phyloP scores from a whole-genome alignment of 2,888 invertebrate species.

The Brenthis ino region DNA sequence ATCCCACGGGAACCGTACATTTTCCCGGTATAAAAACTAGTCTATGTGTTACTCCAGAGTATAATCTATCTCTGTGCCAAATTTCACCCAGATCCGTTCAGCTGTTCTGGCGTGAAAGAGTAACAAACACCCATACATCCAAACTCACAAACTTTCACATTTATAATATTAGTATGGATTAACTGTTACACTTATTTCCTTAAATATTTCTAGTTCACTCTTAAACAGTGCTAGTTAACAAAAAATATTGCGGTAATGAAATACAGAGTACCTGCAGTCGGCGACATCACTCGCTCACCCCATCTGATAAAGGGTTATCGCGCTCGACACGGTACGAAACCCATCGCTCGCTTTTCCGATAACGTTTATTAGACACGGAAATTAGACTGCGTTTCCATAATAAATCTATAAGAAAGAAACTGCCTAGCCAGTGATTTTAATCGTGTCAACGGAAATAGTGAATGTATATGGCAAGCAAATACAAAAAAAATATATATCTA shows the following conservation, averaged over 20 bases:
- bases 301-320: constrained; percentile 78
- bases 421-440: not conserved
- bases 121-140: no score
- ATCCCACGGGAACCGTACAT: no score
- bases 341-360: constrained; percentile 67
- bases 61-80: no score
- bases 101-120: no score
- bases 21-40: no score
- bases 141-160: no score
- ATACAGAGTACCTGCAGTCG: constrained; percentile 51
- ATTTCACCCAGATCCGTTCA: no score
- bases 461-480: no score
- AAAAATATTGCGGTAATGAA: constrained; percentile 70
- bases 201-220: not conserved
- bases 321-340: constrained; percentile 61
- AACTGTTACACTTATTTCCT: not conserved
- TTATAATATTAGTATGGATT: no score
- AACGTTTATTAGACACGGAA: constrained; percentile 69
- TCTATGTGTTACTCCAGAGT: no score
- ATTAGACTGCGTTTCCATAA: constrained; percentile 41
- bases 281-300: constrained; percentile 68
- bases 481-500: no score
- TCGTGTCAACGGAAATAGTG: not conserved
- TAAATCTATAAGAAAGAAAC: not conserved
- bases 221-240: constrained; percentile 24